A percentile compares a stretch with the other conserved stretches of the same genome.
These are phyloP conservation scores for Oscheius onirici DNA, from an alignment of 2,888 invertebrate species.

Conservation along the genomic window DNA sequence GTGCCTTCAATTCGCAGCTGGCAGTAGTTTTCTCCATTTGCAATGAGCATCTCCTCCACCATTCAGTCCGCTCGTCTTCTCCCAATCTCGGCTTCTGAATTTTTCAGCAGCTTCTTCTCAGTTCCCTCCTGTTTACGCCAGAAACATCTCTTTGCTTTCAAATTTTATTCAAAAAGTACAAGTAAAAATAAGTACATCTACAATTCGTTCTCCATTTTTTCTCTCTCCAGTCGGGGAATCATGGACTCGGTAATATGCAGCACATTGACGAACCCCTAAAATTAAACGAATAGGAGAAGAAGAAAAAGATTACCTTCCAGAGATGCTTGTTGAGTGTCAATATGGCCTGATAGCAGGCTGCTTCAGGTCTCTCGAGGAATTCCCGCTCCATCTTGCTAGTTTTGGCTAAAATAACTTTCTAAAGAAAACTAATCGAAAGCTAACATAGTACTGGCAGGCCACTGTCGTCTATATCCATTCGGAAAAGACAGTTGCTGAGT, in stretches of 20 bases:
- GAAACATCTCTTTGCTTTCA: background rate
- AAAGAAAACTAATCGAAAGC: background rate
- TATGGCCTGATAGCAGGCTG: background rate
- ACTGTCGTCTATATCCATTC: background rate
- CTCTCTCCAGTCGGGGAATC: background rate
- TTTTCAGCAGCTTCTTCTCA: conserved; percentile 7
- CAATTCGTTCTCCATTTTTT: background rate
- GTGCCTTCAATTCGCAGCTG: background rate
- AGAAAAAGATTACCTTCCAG: background rate
- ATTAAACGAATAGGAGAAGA: too few relatives aligned
- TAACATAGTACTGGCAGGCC: background rate
- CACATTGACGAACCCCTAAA: too few relatives aligned
- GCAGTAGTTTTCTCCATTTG: background rate
- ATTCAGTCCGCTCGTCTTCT: conserved; percentile 30
- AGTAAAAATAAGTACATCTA: background rate
- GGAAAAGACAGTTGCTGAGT: background rate
- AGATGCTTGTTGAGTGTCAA: background rate
- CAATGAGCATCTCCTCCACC: background rate
- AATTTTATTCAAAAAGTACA: background rate
- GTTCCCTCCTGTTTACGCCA: background rate
- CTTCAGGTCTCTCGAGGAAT: background rate
- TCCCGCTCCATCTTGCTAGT: background rate
- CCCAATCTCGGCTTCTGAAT: conserved; percentile 21
- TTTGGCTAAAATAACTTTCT: background rate
- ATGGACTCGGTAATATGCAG: background rate